A percentile compares a stretch with the other conserved stretches of the same genome.
Conservation (phyloP, 2,888 invertebrate genomes). For the Scaptomyza flava region DNA sequence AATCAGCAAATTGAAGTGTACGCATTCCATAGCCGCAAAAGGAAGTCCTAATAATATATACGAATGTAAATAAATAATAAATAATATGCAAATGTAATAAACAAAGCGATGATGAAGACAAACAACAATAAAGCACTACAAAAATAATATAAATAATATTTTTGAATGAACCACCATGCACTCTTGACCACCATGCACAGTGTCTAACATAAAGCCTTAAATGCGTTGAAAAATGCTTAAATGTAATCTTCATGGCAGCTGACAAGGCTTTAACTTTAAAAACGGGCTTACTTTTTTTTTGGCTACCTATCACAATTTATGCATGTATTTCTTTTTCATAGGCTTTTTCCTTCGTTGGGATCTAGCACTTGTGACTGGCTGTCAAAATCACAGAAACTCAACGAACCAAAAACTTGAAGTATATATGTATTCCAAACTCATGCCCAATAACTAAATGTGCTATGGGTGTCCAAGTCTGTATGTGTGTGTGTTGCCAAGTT, state of each 20-base stretch:
- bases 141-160: slow-evolving; percentile 24
- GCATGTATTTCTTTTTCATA: slow-evolving; percentile 43
- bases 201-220: slow-evolving; percentile 32
- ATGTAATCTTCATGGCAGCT: slow-evolving; percentile 23
- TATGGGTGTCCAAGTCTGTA: slow-evolving; percentile 32
- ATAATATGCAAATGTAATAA: slow-evolving; percentile 79
- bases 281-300: slow-evolving; percentile 20
- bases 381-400: slow-evolving; percentile 74
- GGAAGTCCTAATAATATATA: slow-evolving; percentile 72
- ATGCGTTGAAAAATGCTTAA: slow-evolving; percentile 45
- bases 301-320: slow-evolving; percentile 58
- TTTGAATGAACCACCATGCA: slow-evolving; percentile 60
- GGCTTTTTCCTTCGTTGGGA: slow-evolving; percentile 19
- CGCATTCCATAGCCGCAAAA: slow-evolving; percentile 27
- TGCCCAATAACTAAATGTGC: slow-evolving; percentile 47
- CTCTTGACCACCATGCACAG: slow-evolving; percentile 63
- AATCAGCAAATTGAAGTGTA: slow-evolving; percentile 47
- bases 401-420: slow-evolving; percentile 76
- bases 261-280: slow-evolving; percentile 11
- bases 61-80: slow-evolving; percentile 77
- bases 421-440: slow-evolving; percentile 27
- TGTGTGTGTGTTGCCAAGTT: slow-evolving; percentile 51
- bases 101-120: slow-evolving; percentile 64
- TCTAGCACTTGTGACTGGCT: slow-evolving; percentile 62
- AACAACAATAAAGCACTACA: slow-evolving; percentile 21